Percentiles rank a stretch among this genome's conserved stretches.
phyloP scores from a whole-genome alignment of 2,113 vertebrate species.

The Hemibagrus wyckioides region DNA sequence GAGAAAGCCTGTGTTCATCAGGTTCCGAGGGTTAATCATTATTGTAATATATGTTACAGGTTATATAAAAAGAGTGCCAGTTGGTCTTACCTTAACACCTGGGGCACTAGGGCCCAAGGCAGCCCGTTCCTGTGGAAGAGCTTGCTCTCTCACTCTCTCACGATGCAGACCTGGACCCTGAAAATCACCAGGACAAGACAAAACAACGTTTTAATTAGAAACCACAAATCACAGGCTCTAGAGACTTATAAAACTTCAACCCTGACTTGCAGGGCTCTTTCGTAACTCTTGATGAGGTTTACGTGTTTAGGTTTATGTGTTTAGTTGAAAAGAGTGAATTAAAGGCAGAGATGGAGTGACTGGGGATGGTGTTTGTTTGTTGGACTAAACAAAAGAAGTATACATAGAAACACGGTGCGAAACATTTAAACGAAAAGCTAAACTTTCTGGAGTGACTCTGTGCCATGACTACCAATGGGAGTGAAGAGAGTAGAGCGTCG shows the following conservation, averaged over 20 bases:
- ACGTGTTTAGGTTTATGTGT: not conserved
- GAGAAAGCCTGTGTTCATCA: not conserved
- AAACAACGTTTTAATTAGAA: slow-evolving; percentile 27
- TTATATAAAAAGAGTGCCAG: not conserved
- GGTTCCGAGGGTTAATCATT: not conserved
- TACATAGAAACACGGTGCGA: not conserved
- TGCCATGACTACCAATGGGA: too few relatives aligned
- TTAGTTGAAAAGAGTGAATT: not conserved
- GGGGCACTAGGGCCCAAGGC: slow-evolving; percentile 66
- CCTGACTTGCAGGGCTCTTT: not conserved
- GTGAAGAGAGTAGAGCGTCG: too few relatives aligned
- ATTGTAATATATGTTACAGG: not conserved
- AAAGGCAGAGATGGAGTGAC: not conserved
- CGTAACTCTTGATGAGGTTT: not conserved
- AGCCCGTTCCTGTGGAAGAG: slow-evolving; percentile 65
- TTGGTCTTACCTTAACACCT: slow-evolving; percentile 67
- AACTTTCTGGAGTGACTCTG: too few relatives aligned
- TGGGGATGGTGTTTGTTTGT: not conserved
- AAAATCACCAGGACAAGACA: slow-evolving; percentile 3
- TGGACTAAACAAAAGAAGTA: not conserved
- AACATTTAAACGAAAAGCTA: too few relatives aligned
- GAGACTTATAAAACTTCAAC: not conserved
- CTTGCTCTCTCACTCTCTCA: slow-evolving; percentile 59
- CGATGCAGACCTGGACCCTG: slow-evolving; percentile 76
- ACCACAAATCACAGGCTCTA: slow-evolving; percentile 10